phyloP scores from a whole-genome alignment of 2,113 vertebrate genomes.

The Labeo catla region DNA sequence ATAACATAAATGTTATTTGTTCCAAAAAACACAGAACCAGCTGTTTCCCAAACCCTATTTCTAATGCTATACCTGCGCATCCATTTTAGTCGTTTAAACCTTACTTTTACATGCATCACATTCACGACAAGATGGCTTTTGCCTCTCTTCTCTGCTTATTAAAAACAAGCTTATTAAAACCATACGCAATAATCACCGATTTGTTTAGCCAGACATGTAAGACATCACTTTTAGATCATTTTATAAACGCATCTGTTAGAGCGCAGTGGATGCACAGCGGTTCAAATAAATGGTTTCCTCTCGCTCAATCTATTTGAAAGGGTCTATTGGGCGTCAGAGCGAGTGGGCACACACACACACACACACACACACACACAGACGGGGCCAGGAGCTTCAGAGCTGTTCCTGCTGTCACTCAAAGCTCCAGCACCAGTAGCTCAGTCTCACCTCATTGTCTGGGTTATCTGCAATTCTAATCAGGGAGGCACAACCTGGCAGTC shows the following conservation, averaged over 20 bases:
- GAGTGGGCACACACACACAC: background rate
- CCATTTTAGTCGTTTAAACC: background rate
- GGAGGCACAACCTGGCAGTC: constrained; percentile 53
- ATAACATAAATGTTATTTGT: background rate
- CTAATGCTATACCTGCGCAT: background rate
- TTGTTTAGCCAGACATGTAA: background rate
- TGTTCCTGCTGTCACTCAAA: constrained; percentile 63
- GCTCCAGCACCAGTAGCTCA: constrained; percentile 59
- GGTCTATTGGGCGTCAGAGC: constrained; percentile 50
- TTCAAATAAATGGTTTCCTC: constrained; percentile 4
- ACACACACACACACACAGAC: constrained; percentile 39
- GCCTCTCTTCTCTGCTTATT: background rate
- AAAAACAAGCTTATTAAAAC: background rate
- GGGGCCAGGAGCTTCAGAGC: constrained; percentile 64
- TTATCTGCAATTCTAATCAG: constrained; percentile 77
- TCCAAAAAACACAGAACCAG: background rate
- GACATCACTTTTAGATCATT: background rate
- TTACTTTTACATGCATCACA: background rate
- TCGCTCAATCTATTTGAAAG: constrained; percentile 26
- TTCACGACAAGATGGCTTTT: background rate
- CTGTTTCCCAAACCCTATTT: background rate
- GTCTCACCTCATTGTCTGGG: constrained; percentile 66
- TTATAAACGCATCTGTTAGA: background rate
- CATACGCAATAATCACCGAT: background rate
- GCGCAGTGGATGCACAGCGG: background rate